These are phyloP conservation scores for Harpalus rubripes DNA, from an alignment of 2,888 invertebrate genomes.

Conservation along the genomic window DNA sequence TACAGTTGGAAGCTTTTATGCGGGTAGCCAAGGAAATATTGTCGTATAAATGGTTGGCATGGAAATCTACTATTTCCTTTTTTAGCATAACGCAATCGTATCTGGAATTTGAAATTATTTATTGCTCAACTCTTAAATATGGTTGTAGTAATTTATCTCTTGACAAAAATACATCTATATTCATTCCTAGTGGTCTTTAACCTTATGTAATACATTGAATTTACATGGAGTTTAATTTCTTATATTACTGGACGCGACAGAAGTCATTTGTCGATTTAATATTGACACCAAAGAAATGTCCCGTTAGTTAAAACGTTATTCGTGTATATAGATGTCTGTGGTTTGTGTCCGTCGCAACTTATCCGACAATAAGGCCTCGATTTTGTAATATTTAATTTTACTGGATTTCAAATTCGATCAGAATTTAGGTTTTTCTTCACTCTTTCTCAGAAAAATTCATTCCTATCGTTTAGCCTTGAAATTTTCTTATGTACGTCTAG, in stretches of 20 bases:
- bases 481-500: too few relatives aligned
- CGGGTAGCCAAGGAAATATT: conserved; percentile 7
- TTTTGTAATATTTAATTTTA: too few relatives aligned
- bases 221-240: background rate
- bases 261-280: background rate
- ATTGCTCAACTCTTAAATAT: background rate
- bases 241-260: background rate
- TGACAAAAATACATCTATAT: background rate
- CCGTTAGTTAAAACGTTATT: too few relatives aligned
- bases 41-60: background rate
- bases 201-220: background rate
- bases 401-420: too few relatives aligned
- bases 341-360: too few relatives aligned
- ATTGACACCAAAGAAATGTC: background rate
- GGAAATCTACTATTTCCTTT: conserved; percentile 7
- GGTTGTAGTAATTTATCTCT: background rate
- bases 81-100: background rate
- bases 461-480: too few relatives aligned
- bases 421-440: too few relatives aligned
- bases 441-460: too few relatives aligned
- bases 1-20: conserved; percentile 27
- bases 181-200: background rate
- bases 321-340: too few relatives aligned
- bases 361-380: too few relatives aligned
- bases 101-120: background rate